Percentiles rank a stretch among this genome's conserved stretches.
Evolutionary conservation across 2,888 invertebrate genomes (phyloP).

Genomic region (Slavum lentiscoides): DNA sequence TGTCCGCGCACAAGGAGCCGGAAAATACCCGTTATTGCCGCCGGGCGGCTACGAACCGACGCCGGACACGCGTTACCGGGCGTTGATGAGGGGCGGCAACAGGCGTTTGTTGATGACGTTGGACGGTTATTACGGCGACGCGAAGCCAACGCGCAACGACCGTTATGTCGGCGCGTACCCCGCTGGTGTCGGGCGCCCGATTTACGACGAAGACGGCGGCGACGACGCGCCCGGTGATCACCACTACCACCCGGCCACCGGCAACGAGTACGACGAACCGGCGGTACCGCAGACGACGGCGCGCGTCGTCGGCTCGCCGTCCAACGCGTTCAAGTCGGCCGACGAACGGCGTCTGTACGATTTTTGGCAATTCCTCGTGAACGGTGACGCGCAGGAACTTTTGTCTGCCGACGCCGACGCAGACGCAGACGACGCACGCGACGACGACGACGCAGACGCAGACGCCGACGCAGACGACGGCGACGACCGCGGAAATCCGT

Average conservation of each 20-base stretch:
- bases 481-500: neutral
- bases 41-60: neutral
- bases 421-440: neutral
- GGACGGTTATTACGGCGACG: conserved; percentile 25
- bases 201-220: neutral
- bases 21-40: neutral
- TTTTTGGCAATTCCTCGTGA: conserved; percentile 39
- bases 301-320: conserved; percentile 22
- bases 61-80: neutral
- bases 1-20: neutral
- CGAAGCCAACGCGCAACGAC: neutral
- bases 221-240: neutral
- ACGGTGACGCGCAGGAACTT: neutral
- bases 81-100: neutral
- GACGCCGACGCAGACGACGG: neutral
- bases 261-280: neutral
- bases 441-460: neutral
- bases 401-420: neutral
- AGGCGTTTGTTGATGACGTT: neutral
- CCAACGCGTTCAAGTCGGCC: conserved; percentile 43
- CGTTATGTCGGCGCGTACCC: conserved; percentile 14
- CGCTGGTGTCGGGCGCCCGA: conserved; percentile 39
- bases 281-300: conserved; percentile 19
- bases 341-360: conserved; percentile 33
- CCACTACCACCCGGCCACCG: neutral